These are phyloP conservation scores for Dunckerocampus dactyliophorus DNA, from an alignment of 2,113 vertebrate species.

Conservation along the genomic window DNA sequence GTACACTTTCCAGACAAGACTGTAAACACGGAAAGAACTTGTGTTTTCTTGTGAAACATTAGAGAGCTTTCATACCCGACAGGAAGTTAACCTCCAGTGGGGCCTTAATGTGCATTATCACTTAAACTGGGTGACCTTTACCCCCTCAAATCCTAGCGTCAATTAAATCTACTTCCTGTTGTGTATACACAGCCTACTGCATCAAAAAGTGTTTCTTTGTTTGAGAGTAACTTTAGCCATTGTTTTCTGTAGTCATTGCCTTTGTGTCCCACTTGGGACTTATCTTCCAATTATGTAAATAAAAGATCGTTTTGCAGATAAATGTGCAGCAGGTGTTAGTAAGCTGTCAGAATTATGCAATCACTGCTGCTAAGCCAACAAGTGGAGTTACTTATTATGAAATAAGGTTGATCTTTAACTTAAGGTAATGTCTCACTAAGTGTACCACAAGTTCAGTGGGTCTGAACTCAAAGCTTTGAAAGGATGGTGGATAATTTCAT, in stretches of 20 bases:
- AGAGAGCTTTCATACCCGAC: conserved; percentile 1
- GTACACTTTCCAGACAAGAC: background rate
- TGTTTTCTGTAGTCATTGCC: background rate
- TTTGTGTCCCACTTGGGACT: background rate
- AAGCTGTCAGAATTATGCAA: conserved; percentile 9
- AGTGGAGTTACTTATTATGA: conserved; percentile 20
- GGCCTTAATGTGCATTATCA: background rate
- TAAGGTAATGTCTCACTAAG: conserved; percentile 3
- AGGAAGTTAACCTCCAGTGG: conserved; percentile 15
- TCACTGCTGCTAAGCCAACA: conserved; percentile 19
- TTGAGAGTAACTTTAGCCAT: background rate
- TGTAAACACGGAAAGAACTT: background rate
- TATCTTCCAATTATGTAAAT: no score
- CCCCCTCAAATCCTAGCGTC: conserved; percentile 1
- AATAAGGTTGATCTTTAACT: conserved; percentile 37
- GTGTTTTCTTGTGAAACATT: background rate
- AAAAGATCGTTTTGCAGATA: no score
- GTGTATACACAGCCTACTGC: conserved; percentile 14
- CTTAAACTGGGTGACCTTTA: conserved; percentile 13
- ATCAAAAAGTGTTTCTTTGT: background rate
- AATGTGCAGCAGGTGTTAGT: no score
- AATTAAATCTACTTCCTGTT: conserved; percentile 11
- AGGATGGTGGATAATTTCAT: no score
- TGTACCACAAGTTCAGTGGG: conserved; percentile 1
- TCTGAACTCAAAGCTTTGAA: no score